Evolutionary conservation across 2,113 vertebrate species (phyloP).

Genomic region (Falcunculus frontatus): DNA sequence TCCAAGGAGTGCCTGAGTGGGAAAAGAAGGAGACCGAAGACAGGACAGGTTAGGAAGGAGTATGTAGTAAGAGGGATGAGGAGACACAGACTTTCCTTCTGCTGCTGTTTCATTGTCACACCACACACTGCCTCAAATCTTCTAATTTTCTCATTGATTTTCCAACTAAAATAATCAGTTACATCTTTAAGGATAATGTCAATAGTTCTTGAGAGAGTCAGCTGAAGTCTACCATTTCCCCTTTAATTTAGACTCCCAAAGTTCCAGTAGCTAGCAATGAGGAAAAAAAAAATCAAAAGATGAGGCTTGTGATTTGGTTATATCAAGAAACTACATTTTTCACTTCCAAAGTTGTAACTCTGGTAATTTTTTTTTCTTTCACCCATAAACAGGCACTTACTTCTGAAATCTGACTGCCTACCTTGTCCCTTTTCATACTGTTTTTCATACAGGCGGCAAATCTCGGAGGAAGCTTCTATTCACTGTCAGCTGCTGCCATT

Average conservation of each 20-base stretch:
- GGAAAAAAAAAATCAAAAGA: not conserved
- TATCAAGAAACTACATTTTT: not conserved
- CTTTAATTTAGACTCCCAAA: not conserved
- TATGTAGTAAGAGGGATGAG: not conserved
- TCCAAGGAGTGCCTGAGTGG: not conserved
- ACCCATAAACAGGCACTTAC: not conserved
- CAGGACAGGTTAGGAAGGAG: not conserved
- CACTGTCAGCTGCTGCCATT: not conserved
- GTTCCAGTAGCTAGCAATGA: not conserved
- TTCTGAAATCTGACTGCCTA: not conserved
- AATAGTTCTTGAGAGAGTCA: not conserved
- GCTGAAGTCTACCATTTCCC: not conserved
- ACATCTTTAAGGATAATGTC: not conserved
- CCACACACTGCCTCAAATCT: not conserved
- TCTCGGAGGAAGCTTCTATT: not conserved
- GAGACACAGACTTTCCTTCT: not conserved
- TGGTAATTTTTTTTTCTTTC: not conserved
- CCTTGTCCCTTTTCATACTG: not conserved
- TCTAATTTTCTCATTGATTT: not conserved
- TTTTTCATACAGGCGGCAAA: not conserved
- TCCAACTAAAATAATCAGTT: not conserved
- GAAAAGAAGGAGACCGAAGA: not conserved
- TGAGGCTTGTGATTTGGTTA: not conserved
- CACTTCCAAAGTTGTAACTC: not conserved
- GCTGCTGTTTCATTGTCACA: not conserved